Conservation (phyloP, 2,888 invertebrate genomes). For the Tipula lateralis region DNA sequence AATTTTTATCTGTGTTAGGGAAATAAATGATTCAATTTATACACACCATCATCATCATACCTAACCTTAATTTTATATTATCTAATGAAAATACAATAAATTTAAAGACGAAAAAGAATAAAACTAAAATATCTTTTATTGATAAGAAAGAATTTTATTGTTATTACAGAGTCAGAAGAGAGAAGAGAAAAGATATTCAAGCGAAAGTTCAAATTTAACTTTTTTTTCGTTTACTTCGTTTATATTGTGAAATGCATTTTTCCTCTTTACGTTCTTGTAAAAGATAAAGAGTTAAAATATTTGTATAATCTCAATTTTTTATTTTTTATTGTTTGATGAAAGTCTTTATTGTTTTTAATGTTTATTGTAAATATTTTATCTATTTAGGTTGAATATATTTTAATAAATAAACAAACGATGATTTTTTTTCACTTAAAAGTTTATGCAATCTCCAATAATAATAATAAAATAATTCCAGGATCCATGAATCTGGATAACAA, state of each 20-base stretch:
- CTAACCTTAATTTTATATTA: neutral
- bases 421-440: neutral
- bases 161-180: neutral
- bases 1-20: neutral
- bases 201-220: neutral
- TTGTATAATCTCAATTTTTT: conserved; percentile 20
- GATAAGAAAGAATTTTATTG: conserved; percentile 24
- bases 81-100: conserved; percentile 1
- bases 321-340: conserved; percentile 13
- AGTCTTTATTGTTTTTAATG: conserved; percentile 24
- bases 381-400: conserved; percentile 24
- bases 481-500: conserved; percentile 11
- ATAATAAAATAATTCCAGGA: neutral
- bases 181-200: neutral
- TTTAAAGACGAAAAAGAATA: neutral
- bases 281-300: conserved; percentile 24
- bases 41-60: neutral
- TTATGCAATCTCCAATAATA: neutral
- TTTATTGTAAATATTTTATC: conserved; percentile 19
- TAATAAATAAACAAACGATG: neutral
- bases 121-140: neutral
- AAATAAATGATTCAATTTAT: neutral
- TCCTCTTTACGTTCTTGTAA: neutral
- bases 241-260: conserved; percentile 14
- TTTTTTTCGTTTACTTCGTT: neutral